Evolutionary conservation across 92 coral and sea anemone species (phyloP), one percentile per base, ranked within the genome.

Genomic region (Metridium senile): DNA sequence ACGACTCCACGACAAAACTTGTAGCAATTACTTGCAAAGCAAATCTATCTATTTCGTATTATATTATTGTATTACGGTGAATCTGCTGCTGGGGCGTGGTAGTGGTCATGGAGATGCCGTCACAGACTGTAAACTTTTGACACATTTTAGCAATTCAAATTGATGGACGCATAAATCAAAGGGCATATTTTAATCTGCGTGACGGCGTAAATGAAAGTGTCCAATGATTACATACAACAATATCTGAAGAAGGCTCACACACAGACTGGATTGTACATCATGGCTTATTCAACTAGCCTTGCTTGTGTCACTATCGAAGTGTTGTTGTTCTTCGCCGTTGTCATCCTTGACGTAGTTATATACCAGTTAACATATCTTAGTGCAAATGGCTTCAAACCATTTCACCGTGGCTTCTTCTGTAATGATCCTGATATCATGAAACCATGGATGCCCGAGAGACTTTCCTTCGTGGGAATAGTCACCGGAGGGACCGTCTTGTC

Each of bases 331-430:
- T 78, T 78, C 26, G 83, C 74, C 0, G 34, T 68, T 18, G 51
- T 67, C 1, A 78, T 78, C 21, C 59, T 78, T 0, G 25, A 58
- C 29, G 84, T 28, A 25, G 76, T 79, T 7, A 18, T 79, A 11
- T 63, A 79, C 19, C 59, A 79, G 59, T 19, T 54, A 10, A 33
- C 47, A 11, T 70, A 30, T 62, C 71, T 75, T 10, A 31, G 62
- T 8, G 54, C 11, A 26, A 68, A 56, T 3, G 62, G 62, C 26
- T 43, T 62, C 0, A 11, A 75, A 57, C 92, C 97, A 25, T 85
- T 69, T 59, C 79, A 86, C 13, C 89, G 92, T 9, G 97, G 97
- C 11, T 91, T 91, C 73, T 91, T 91, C 77, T 91, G 97, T 58
- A 70, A 91, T 35, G 97, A 91, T 71, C 85, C 87, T 21, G 85